A percentile compares a stretch with the other conserved stretches of the same genome.
phyloP scores from a whole-genome alignment of 2,797 vertebrate genomes.

The Oryzias dopingdopingensis region DNA sequence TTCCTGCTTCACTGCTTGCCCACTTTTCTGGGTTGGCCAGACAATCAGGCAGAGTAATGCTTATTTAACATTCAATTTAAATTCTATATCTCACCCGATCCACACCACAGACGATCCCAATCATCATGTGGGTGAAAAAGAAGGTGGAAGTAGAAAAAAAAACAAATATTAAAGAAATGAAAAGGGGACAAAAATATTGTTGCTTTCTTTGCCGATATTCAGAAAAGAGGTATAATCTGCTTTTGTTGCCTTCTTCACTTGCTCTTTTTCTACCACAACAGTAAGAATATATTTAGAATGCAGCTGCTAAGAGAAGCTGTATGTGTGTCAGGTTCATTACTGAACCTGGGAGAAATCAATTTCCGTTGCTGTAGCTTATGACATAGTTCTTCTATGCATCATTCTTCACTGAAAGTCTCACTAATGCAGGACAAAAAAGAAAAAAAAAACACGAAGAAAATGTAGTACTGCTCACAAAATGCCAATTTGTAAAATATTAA shows the following conservation, averaged over 20 bases:
- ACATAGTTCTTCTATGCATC: no score
- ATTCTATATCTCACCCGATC: conserved; percentile 78
- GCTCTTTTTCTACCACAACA: not conserved
- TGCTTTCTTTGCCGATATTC: conserved; percentile 1
- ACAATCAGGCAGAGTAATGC: conserved; percentile 80
- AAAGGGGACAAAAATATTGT: not conserved
- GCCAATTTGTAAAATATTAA: no score
- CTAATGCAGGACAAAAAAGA: no score
- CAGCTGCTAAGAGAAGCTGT: no score
- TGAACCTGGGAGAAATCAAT: no score
- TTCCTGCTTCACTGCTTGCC: conserved; percentile 60
- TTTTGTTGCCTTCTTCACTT: conserved; percentile 19
- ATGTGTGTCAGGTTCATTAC: no score
- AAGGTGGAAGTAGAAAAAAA: not conserved
- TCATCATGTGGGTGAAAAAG: conserved; percentile 38
- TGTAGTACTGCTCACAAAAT: no score
- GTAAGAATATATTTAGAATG: no score
- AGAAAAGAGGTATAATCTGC: conserved; percentile 14
- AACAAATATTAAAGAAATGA: not conserved
- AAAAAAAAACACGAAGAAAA: no score
- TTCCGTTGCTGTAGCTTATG: no score
- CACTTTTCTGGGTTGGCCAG: conserved; percentile 64
- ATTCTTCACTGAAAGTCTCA: no score
- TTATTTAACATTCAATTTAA: conserved; percentile 87
- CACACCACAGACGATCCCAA: conserved; percentile 67